phyloP scores from a whole-genome alignment of 2,888 invertebrate genomes.

The Prosapia bicincta region DNA sequence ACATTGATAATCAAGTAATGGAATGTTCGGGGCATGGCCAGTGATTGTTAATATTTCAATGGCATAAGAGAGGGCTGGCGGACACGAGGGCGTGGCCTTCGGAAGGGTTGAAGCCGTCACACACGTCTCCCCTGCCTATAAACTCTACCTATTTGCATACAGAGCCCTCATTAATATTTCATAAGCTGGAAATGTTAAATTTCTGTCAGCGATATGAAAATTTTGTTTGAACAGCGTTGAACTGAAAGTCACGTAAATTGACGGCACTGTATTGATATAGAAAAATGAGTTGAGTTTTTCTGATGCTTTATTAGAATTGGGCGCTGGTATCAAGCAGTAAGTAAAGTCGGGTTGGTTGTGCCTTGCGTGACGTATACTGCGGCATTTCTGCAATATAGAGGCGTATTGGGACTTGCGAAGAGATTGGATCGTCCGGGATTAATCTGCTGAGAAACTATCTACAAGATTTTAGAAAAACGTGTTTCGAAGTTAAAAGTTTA shows the following conservation, averaged over 20 bases:
- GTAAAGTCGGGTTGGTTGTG: no score
- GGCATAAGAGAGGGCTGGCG: not conserved
- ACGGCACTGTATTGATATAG: no score
- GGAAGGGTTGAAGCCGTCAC: not conserved
- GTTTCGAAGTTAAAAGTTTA: no score
- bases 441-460: no score
- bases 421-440: no score
- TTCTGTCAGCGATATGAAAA: not conserved
- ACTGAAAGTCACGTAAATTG: not conserved
- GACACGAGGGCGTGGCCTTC: not conserved
- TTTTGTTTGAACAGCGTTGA: not conserved
- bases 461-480: no score
- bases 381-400: no score
- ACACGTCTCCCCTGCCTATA: not conserved
- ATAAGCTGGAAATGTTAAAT: not conserved
- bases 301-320: no score
- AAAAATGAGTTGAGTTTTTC: no score
- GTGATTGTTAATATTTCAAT: constrained; percentile 2
- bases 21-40: not conserved
- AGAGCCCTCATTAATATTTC: not conserved
- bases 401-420: no score
- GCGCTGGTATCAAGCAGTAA: no score
- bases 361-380: no score
- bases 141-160: not conserved
- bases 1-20: not conserved